Base-by-base conservation (phyloP, 2,113 vertebrate genomes). In the Hirundichthys speculiger region DNA sequence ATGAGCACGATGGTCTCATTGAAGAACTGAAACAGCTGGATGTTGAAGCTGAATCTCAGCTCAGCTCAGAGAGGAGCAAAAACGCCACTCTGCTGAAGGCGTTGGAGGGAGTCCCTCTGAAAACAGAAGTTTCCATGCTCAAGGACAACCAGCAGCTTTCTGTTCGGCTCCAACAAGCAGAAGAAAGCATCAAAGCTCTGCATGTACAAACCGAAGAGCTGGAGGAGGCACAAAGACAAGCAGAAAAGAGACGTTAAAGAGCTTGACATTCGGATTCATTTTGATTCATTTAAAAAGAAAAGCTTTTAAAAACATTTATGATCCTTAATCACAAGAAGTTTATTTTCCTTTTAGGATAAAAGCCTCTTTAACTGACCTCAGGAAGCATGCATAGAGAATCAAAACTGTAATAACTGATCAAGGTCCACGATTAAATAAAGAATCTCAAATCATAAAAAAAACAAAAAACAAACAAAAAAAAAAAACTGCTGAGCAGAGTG, bases 191-290 rank as follows among this genome's bases (percentile, higher is more conserved):
- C 16, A 56, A 78, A 63, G 74, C 38, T 50, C 72, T 93, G 77
- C 53, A 62, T 70, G 4, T 11, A 4, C 88, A 89, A 64, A 80
- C 87, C 13, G 64, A 85, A 40, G 75, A 88, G 43, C 69, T 95
- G 13, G 79, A 95, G 88, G 81, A 83, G 5, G 67, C 55, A 30
- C 64, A 84, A 54, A 45, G 18, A 7, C 81, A 91, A 79, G 83
- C 78, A n/a, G n/a, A n/a, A n/a, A n/a, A n/a, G n/a, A n/a, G n/a
- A n/a, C n/a, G n/a, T n/a, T n/a, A n/a, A n/a, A n/a, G n/a, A n/a
- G n/a, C n/a, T n/a, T n/a, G n/a, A n/a, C n/a, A n/a, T n/a, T n/a
- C n/a, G n/a, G n/a, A n/a, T n/a, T n/a, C n/a, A n/a, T n/a, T n/a
- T n/a, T n/a, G n/a, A n/a, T n/a, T n/a, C n/a, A n/a, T n/a, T n/a